A percentile compares a stretch with the other conserved stretches of the same genome.
Conservation (phyloP, 2,888 invertebrate species). For the Tanaodytes sp. region DNA sequence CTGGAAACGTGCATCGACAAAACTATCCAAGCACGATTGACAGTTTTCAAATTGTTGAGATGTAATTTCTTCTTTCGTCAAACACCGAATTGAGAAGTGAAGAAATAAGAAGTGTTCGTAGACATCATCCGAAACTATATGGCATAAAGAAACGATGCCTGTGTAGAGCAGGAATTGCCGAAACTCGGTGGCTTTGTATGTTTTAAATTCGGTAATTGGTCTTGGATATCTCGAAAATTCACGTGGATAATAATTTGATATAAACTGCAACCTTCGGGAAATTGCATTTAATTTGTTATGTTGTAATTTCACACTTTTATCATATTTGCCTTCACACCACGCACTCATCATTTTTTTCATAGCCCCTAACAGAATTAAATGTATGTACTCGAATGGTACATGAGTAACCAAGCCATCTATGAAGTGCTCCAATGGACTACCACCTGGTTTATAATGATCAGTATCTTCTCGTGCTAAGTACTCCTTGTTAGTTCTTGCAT, state of each 20-base stretch:
- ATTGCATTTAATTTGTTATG: not conserved
- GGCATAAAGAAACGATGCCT: not conserved
- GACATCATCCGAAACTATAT: constrained; percentile 7
- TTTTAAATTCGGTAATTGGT: constrained; percentile 6
- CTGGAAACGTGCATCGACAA: constrained; percentile 11
- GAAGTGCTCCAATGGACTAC: constrained; percentile 2
- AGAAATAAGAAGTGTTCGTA: constrained; percentile 27
- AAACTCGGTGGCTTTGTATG: constrained; percentile 24
- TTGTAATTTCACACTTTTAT: constrained; percentile 9
- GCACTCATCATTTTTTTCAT: constrained; percentile 11
- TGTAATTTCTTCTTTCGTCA: not conserved
- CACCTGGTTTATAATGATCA: constrained; percentile 19
- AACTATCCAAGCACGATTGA: constrained; percentile 2
- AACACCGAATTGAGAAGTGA: constrained; percentile 19
- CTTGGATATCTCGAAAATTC: constrained; percentile 26
- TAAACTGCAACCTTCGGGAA: constrained; percentile 4
- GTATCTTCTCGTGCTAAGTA: constrained; percentile 9
- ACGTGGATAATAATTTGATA: constrained; percentile 5
- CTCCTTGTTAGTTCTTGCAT: too few species aligned
- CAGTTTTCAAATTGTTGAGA: not conserved
- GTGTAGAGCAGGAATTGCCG: constrained; percentile 1
- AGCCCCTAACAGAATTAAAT: constrained; percentile 25
- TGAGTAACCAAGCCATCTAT: constrained; percentile 12
- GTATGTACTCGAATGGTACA: constrained; percentile 30
- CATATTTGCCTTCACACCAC: constrained; percentile 17